phyloP scores from a whole-genome alignment of 1,140 invertebrate genomes.

The Papilio xuthus region DNA sequence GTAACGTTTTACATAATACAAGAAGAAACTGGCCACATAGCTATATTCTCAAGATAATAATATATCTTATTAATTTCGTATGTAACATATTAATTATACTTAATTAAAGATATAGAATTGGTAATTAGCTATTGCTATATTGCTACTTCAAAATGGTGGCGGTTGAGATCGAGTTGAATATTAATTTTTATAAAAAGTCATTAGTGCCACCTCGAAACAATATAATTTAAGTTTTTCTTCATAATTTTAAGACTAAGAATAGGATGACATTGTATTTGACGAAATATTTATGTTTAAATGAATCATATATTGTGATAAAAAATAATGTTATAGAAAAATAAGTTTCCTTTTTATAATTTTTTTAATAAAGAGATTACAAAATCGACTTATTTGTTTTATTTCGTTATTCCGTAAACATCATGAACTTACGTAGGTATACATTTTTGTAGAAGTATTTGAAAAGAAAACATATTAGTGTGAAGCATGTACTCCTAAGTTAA shows the following conservation, averaged over 20 bases:
- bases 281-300: background rate
- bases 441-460: too few species aligned
- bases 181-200: conserved; percentile 2
- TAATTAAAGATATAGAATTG: background rate
- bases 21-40: too few species aligned
- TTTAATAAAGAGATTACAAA: conserved; percentile 20
- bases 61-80: conserved; percentile 24
- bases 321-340: conserved; percentile 5
- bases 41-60: conserved; percentile 11
- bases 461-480: background rate
- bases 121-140: too few species aligned
- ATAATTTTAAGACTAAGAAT: background rate
- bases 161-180: conserved; percentile 4
- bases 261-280: too few species aligned
- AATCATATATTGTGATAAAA: conserved; percentile 37
- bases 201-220: conserved; percentile 33
- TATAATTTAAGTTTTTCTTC: background rate
- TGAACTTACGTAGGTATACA: background rate
- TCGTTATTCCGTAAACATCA: background rate
- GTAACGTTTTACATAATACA: background rate
- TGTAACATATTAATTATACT: too few species aligned
- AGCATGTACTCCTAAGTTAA: background rate
- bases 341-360: conserved; percentile 21
- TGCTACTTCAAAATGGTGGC: background rate
- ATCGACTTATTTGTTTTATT: background rate